Conservation (phyloP, 2,113 vertebrate genomes). For the Pelodiscus sinensis region DNA sequence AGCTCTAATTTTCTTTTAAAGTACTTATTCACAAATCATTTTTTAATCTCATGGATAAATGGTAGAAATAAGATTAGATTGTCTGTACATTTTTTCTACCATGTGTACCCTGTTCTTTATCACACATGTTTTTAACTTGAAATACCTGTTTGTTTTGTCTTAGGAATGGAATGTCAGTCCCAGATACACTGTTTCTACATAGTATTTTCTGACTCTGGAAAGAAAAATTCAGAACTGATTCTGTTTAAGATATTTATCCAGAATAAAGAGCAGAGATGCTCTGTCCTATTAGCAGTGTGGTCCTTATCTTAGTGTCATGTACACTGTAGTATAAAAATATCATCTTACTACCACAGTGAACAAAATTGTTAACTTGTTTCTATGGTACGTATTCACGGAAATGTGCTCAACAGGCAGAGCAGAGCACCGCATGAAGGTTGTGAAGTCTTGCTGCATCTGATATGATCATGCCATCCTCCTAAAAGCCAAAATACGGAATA, state of each 20-base stretch:
- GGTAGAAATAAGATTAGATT: constrained; percentile 18
- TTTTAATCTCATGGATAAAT: background rate
- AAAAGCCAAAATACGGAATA: background rate
- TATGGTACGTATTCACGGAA: constrained; percentile 41
- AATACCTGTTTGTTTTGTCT: constrained; percentile 21
- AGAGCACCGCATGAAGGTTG: constrained; percentile 45
- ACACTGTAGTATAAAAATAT: constrained; percentile 17
- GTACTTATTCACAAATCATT: background rate
- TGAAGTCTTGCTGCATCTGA: background rate
- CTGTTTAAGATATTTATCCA: constrained; percentile 16
- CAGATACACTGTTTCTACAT: background rate
- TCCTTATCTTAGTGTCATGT: constrained; percentile 40
- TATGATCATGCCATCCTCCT: background rate
- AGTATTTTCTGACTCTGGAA: constrained; percentile 29
- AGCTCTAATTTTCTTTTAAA: background rate
- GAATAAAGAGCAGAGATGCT: constrained; percentile 1
- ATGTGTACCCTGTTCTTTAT: constrained; percentile 7
- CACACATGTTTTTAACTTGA: background rate
- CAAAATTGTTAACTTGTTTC: constrained; percentile 32
- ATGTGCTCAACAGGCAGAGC: constrained; percentile 44
- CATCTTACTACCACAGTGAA: constrained; percentile 39
- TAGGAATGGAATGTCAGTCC: constrained; percentile 21
- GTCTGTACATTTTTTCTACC: background rate
- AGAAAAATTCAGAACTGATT: constrained; percentile 44
- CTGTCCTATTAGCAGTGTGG: background rate